Evolutionary conservation across 2,888 invertebrate species (phyloP).

Genomic region (Troglohyphantes excavatus): DNA sequence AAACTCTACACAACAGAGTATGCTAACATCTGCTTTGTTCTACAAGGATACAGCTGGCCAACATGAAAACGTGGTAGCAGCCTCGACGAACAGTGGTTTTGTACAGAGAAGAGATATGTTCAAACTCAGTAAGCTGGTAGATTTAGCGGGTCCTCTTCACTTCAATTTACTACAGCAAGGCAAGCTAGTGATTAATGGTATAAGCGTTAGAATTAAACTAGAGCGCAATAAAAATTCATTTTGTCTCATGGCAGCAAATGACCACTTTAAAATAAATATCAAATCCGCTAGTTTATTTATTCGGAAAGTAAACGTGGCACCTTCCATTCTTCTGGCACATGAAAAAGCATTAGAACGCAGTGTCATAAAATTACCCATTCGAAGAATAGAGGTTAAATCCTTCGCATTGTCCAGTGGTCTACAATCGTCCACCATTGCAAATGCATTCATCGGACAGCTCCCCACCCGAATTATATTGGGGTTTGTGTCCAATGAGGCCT

Average conservation of each 20-base stretch:
- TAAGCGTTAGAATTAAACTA: slow-evolving; percentile 30
- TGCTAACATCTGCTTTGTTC: slow-evolving; percentile 28
- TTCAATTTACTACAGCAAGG: slow-evolving; percentile 40
- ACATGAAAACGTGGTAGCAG: not conserved
- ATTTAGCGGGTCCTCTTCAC: slow-evolving; percentile 31
- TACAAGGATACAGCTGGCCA: slow-evolving; percentile 17
- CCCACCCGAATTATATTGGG: slow-evolving; percentile 31
- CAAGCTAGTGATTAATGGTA: slow-evolving; percentile 45
- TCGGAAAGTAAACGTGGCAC: slow-evolving; percentile 32
- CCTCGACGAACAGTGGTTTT: slow-evolving; percentile 7
- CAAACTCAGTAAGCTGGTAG: not conserved
- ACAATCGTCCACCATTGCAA: slow-evolving; percentile 16
- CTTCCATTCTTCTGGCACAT: slow-evolving; percentile 47
- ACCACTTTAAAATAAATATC: not conserved
- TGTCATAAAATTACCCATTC: slow-evolving; percentile 37
- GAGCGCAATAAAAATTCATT: slow-evolving; percentile 20
- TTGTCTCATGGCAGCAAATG: not conserved
- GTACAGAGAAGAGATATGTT: not conserved
- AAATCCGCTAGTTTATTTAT: slow-evolving; percentile 26
- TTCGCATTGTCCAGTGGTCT: slow-evolving; percentile 22
- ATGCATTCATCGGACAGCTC: slow-evolving; percentile 38
- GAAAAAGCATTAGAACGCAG: slow-evolving; percentile 50
- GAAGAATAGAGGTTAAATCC: slow-evolving; percentile 16
- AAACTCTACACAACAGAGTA: slow-evolving; percentile 17
- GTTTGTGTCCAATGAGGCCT: slow-evolving; percentile 36